Percentiles rank a stretch among this genome's conserved stretches.
Evolutionary conservation across 2,888 invertebrate genomes (phyloP).

Genomic region (Cepaea hortensis): DNA sequence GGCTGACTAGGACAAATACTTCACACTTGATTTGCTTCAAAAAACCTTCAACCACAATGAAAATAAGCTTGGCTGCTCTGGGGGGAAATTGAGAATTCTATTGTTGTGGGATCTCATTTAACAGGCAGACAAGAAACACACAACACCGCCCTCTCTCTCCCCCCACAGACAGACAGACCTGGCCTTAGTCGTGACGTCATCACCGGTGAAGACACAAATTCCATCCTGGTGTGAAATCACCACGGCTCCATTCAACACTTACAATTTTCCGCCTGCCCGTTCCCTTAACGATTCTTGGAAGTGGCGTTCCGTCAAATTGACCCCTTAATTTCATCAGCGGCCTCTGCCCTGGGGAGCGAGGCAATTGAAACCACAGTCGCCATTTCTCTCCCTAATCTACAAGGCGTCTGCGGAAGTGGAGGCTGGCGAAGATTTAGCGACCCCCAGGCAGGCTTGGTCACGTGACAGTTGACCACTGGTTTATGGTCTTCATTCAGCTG

Average conservation of each 20-base stretch:
- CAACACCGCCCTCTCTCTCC: neutral
- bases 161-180: neutral
- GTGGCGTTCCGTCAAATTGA: constrained; percentile 37
- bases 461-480: neutral
- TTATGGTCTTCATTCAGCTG: neutral
- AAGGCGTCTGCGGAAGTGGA: neutral
- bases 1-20: neutral
- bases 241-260: constrained; percentile 23
- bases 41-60: neutral
- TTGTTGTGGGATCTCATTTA: neutral
- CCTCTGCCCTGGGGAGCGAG: constrained; percentile 14
- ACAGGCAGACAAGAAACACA: neutral
- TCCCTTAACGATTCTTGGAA: constrained; percentile 19
- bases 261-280: constrained; percentile 38
- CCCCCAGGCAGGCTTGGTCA: neutral
- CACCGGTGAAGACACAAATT: constrained; percentile 31
- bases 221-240: constrained; percentile 9
- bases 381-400: constrained; percentile 8
- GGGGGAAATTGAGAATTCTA: neutral
- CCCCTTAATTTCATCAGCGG: constrained; percentile 35
- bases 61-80: neutral
- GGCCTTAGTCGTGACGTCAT: neutral
- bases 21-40: neutral
- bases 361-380: constrained; percentile 32
- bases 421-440: constrained; percentile 12